A percentile compares a stretch with the other conserved stretches of the same genome.
Conservation (phyloP, 2,797 vertebrate genomes). For the Apodemus agrarius region DNA sequence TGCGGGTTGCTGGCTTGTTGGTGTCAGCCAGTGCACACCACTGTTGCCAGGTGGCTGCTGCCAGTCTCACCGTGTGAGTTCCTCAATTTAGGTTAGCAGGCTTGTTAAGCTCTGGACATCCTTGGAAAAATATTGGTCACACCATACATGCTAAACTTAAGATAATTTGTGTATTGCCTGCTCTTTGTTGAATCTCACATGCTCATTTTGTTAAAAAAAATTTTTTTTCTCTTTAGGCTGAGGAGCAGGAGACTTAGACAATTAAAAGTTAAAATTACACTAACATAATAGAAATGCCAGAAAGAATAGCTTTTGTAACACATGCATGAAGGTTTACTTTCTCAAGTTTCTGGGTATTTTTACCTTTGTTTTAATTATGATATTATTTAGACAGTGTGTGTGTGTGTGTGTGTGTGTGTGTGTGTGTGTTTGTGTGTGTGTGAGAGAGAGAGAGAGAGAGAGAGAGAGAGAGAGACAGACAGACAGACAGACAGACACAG, state of each 20-base stretch:
- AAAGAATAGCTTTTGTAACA: not conserved
- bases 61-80: accelerated
- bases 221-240: not conserved
- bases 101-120: not conserved
- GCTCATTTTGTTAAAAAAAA: not conserved
- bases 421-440: not conserved
- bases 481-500: not conserved
- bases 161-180: not conserved
- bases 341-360: not conserved
- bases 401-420: not conserved
- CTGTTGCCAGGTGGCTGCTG: not conserved
- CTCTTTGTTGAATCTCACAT: not conserved
- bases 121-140: not conserved
- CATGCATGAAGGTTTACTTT: not conserved
- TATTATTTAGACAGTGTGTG: not conserved
- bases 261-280: not conserved
- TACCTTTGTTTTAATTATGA: not conserved
- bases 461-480: not conserved
- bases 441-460: not conserved
- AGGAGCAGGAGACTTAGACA: not conserved
- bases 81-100: not conserved
- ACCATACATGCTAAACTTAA: not conserved
- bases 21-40: not conserved
- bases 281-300: not conserved
- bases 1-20: not conserved